Evolutionary conservation across 2,797 vertebrate species (phyloP).

Genomic region (Alosa sapidissima): DNA sequence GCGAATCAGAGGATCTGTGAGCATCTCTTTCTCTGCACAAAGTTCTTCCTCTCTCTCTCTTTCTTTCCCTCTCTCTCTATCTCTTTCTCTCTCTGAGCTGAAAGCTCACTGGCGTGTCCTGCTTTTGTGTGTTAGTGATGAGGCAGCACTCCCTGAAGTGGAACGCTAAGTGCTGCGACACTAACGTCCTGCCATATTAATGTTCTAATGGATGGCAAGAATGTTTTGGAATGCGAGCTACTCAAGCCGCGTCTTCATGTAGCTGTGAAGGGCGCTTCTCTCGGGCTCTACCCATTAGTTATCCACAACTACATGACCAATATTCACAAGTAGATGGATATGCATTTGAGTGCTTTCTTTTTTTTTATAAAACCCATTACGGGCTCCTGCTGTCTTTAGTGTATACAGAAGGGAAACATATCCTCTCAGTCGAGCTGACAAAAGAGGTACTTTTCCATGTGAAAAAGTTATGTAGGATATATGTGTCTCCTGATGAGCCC

Average conservation of each 20-base stretch:
- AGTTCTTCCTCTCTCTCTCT: not conserved
- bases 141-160: slow-evolving; percentile 19
- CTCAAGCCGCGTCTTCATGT: not conserved
- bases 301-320: not conserved
- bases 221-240: slow-evolving; percentile 3
- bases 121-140: slow-evolving; percentile 2
- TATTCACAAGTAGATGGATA: not conserved
- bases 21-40: not conserved
- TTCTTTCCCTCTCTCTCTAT: not conserved
- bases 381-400: not conserved
- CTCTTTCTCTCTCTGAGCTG: not conserved
- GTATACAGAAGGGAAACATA: not conserved
- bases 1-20: not conserved
- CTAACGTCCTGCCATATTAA: not conserved
- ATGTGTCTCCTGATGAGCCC: not conserved
- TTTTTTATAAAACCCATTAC: not conserved
- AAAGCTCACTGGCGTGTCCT: not conserved
- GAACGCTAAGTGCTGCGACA: not conserved
- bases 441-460: not conserved
- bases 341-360: not conserved
- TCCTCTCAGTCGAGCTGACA: not conserved
- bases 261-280: not conserved
- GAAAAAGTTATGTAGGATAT: not conserved
- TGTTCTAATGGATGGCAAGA: not conserved
- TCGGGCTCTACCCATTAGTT: not conserved